Evolutionary conservation across 2,888 invertebrate species (phyloP), one percentile per base, ranked within the genome.

Genomic region (Stenchaetothrips biformis): DNA sequence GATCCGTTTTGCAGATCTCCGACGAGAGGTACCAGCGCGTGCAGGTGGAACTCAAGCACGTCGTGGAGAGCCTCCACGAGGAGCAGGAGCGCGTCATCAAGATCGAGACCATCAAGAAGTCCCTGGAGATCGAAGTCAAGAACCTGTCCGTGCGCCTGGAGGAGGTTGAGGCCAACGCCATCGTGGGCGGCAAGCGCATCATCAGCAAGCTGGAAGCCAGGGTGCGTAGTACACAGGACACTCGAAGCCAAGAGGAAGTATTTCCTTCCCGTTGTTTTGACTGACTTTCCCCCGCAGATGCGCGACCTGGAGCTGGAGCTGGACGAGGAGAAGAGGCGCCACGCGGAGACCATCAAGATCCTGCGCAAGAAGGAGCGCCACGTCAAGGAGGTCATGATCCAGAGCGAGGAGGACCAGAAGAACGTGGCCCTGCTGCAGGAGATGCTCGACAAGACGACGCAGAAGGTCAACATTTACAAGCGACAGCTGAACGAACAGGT

Each of bases 311-410:
- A 98, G 88, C 90, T 96, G 84, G 97, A 97, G 88, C 89, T 96
- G 84, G 98, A 98, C 86, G 98, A 97, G 88, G 98, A 98, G 89
- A 97, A 96, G 91, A 94, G 97, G 87, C 93, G 97, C 87, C 98
- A 98, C 89, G 94, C 96, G 84, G 98, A 98, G 89, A 97, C 97
- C 86, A 95, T 97, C 88, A 97, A 97, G 91, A 96, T 97, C 88
- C 90, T 98, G 86, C 95, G 98, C 89, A 98, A 98, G 92, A 98
- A 98, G 93, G 98, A 98, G 88, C 95, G 97, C 86, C 92, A 93
- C 86, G 93, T 98, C 86, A 98, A 98, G 91, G 98, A 98, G 88
- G 93, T 98, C 83, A 92, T 97, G 89, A 93, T 97, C 85, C 96
- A 96, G 88, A 94, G 95, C 86, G 98, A 98, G 88, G 98, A 98